Percentiles rank a stretch among this genome's conserved stretches.
phyloP scores from a whole-genome alignment of 2,888 invertebrate species.

The Quadroppia sp. region DNA sequence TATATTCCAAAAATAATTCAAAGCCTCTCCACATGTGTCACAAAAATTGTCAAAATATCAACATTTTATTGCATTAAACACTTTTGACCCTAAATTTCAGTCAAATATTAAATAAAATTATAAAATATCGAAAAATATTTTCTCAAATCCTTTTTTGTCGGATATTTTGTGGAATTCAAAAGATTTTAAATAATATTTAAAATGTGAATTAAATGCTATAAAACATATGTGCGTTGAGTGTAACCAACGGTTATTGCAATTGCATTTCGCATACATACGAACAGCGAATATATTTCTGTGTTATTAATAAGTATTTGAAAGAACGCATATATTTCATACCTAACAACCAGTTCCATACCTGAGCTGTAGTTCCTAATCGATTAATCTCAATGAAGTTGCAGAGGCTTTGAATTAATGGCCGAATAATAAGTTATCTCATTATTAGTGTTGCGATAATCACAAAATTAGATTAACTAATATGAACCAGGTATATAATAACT shows the following conservation, averaged over 20 bases:
- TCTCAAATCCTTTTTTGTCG: not conserved
- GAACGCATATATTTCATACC: not conserved
- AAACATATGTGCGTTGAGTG: conserved; percentile 6
- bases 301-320: not conserved
- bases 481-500: conserved; percentile 19
- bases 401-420: not conserved
- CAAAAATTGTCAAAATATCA: conserved; percentile 30
- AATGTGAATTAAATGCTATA: not conserved
- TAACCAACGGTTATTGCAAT: conserved; percentile 32
- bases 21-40: conserved; percentile 10
- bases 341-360: not conserved
- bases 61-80: conserved; percentile 14
- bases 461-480: conserved; percentile 24
- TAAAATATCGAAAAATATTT: not conserved
- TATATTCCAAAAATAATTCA: not conserved
- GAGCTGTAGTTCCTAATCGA: not conserved
- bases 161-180: not conserved
- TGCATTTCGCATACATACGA: not conserved
- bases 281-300: not conserved
- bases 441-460: conserved; percentile 2
- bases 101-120: not conserved
- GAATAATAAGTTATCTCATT: conserved; percentile 26
- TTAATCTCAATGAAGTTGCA: conserved; percentile 27
- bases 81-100: not conserved
- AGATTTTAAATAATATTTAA: not conserved